Evolutionary conservation across 2,888 invertebrate genomes (phyloP).

Genomic region (Myopa testacea): DNA sequence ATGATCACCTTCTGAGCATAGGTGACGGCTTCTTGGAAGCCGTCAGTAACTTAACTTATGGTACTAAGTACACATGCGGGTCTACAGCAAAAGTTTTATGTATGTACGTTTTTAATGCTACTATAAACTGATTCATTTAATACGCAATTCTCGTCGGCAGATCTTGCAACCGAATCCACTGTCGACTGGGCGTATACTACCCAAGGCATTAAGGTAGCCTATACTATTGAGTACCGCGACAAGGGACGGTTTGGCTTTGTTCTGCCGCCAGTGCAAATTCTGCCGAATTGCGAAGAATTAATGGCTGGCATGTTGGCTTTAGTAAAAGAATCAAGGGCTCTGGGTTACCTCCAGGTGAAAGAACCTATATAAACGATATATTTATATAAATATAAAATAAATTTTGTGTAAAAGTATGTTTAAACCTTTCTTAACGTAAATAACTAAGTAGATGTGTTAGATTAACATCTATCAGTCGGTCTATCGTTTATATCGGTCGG

Average conservation of each 20-base stretch:
- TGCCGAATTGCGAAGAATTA: slow-evolving; percentile 73
- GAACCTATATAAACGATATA: not conserved
- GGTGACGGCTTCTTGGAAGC: slow-evolving; percentile 71
- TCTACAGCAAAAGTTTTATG: slow-evolving; percentile 73
- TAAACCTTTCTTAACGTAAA: too few species aligned
- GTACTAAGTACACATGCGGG: slow-evolving; percentile 70
- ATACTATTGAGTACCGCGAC: slow-evolving; percentile 76
- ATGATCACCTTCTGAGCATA: slow-evolving; percentile 67
- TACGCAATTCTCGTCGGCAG: slow-evolving; percentile 51
- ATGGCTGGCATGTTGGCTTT: slow-evolving; percentile 71
- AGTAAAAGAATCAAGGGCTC: slow-evolving; percentile 68
- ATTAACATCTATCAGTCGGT: too few species aligned
- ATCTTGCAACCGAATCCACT: slow-evolving; percentile 67
- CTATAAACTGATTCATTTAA: not conserved
- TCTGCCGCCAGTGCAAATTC: slow-evolving; percentile 75
- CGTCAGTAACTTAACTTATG: slow-evolving; percentile 67
- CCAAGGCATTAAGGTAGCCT: slow-evolving; percentile 69
- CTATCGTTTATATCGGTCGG: too few species aligned
- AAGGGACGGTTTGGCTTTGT: slow-evolving; percentile 77
- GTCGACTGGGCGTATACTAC: slow-evolving; percentile 72
- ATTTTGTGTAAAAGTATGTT: too few species aligned
- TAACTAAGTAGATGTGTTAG: too few species aligned
- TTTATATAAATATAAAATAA: not conserved
- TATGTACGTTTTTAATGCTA: slow-evolving; percentile 68
- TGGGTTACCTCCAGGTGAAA: slow-evolving; percentile 66